Evolutionary conservation across 2,797 vertebrate genomes (phyloP).

Genomic region (Epinephelus awoara): DNA sequence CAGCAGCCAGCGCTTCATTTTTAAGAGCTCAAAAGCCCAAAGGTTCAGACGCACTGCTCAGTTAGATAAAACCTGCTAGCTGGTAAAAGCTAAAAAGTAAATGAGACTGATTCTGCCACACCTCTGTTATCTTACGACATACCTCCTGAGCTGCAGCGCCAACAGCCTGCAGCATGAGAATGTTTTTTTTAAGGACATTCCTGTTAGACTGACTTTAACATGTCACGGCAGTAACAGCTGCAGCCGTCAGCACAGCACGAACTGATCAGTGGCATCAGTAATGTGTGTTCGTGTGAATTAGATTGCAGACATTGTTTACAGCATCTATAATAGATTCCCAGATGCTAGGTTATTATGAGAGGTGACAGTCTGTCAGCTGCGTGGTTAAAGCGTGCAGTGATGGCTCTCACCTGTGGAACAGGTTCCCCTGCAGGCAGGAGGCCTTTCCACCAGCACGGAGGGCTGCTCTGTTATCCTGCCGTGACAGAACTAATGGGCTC

Average conservation of each 20-base stretch:
- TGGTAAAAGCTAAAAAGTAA: background rate
- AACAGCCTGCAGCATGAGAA: slow-evolving; percentile 1
- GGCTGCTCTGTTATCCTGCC: background rate
- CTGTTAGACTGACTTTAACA: background rate
- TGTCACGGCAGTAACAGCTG: background rate
- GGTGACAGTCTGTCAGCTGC: slow-evolving; percentile 37
- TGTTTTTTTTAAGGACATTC: background rate
- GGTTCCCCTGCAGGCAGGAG: slow-evolving; percentile 17
- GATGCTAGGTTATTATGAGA: background rate
- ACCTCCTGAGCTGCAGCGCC: background rate
- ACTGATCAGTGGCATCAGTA: background rate
- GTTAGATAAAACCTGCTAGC: background rate
- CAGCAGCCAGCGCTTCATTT: background rate
- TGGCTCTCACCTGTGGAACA: slow-evolving; percentile 51
- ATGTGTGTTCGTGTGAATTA: background rate
- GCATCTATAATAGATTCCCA: background rate
- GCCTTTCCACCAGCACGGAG: background rate
- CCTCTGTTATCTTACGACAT: background rate
- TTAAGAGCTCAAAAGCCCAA: background rate
- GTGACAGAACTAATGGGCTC: background rate
- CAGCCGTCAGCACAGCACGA: too few species aligned
- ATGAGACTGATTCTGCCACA: slow-evolving; percentile 2
- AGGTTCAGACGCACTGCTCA: too few species aligned
- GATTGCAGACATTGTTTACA: background rate
- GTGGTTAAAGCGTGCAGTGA: background rate